These are phyloP conservation scores for Prorops nasuta DNA, from an alignment of 1,140 invertebrate genomes.

Conservation along the genomic window DNA sequence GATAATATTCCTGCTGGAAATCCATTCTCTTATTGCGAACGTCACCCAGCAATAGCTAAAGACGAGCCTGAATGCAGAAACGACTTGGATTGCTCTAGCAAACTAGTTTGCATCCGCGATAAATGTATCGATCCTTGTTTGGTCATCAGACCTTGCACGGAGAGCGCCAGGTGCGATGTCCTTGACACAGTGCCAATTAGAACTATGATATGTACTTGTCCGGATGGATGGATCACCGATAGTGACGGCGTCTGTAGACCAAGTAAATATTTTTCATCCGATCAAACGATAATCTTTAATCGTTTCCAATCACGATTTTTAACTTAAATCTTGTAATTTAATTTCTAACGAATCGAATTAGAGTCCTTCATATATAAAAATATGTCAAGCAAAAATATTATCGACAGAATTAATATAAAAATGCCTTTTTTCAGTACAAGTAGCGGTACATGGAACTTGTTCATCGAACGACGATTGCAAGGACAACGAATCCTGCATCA, in stretches of 20 bases:
- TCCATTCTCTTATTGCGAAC: conserved; percentile 74
- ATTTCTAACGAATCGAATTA: too few relatives aligned
- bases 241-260: conserved; percentile 72
- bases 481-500: conserved; percentile 76
- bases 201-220: conserved; percentile 82
- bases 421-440: conserved; percentile 57
- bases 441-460: conserved; percentile 70
- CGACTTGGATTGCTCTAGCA: conserved; percentile 77
- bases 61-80: conserved; percentile 71
- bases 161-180: conserved; percentile 72
- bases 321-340: too few relatives aligned
- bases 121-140: conserved; percentile 77
- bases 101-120: conserved; percentile 76
- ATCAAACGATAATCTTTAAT: too few relatives aligned
- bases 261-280: conserved; percentile 30
- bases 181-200: conserved; percentile 78
- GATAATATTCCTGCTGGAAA: conserved; percentile 72
- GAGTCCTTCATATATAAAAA: too few relatives aligned
- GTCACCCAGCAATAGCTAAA: conserved; percentile 43
- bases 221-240: conserved; percentile 78
- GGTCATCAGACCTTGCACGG: conserved; percentile 70
- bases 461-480: conserved; percentile 75
- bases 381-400: too few relatives aligned
- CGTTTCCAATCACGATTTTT: too few relatives aligned
- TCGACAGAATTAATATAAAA: conserved; percentile 5